Base-by-base conservation (phyloP, 2,113 vertebrate species). In the Columba janthina region DNA sequence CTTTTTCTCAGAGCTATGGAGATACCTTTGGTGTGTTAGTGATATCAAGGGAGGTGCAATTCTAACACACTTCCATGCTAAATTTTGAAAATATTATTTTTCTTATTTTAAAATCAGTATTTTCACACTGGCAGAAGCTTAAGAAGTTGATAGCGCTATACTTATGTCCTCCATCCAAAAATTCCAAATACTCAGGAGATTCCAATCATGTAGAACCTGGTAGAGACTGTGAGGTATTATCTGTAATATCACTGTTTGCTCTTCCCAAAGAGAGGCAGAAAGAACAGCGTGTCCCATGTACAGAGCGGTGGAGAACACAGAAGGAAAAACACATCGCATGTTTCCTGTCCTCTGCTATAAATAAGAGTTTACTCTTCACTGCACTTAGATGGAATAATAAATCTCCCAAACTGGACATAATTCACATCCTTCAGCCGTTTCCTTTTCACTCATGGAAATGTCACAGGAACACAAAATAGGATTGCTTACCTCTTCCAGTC, bases 401-500 rank as follows among this genome's bases (percentile, higher is more conserved):
- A 69, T 80, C 40, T 64, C 88, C 66, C 79, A 77, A 64, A 70
- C 12, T 85, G 29, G 38, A 40, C 16, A 15, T 53, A 77, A 76
- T 75, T 91, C 53, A 44, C 9, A 28, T 66, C 70, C 48, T 83
- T 87, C 58, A 82, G 46, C 24, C 19, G 36, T 57, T 92, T 93
- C 76, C 65, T 83, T 85, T 88, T 70, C 29, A 74, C 15, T 78
- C 34, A 51, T 15, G 50, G 71, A 85, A 87, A 72, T 65, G 28
- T 29, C 36, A 56, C 32, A 88, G 48, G 29, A 85, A 56, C 16
- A 53, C 32, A 82, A 44, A 60, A 38, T n/a, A 42, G 22, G 46
- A 84, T 94, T 91, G 97, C 98, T 98, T 98, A 99, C 99, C 98
- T 99, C 99, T 96, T 99, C 99, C 94, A 99, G 97, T 92, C 99